phyloP scores from a whole-genome alignment of 2,888 invertebrate species.

The Drosophila kambysellisi region DNA sequence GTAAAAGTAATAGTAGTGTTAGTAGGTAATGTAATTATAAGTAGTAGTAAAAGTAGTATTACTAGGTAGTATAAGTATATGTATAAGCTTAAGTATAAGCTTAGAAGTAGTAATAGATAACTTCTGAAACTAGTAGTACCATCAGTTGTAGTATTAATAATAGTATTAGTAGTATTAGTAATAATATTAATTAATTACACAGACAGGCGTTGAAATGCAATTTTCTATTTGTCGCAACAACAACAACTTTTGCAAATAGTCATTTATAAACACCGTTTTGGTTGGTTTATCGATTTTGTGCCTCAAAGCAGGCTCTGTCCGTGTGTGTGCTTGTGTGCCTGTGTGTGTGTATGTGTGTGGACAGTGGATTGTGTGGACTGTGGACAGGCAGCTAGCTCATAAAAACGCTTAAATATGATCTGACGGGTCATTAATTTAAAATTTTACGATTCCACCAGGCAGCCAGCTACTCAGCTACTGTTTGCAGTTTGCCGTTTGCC shows the following conservation, averaged over 20 bases:
- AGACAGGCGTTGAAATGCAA: slow-evolving; percentile 33
- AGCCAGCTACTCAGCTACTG: slow-evolving; percentile 67
- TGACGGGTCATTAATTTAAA: slow-evolving; percentile 83
- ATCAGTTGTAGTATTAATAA: background rate
- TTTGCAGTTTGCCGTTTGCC: background rate
- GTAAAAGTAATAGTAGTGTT: too few species aligned
- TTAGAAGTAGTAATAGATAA: background rate
- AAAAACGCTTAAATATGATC: slow-evolving; percentile 84
- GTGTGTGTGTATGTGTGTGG: background rate
- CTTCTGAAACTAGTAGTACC: background rate
- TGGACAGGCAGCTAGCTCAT: slow-evolving; percentile 57
- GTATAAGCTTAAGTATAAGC: too few species aligned
- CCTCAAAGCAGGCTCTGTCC: slow-evolving; percentile 23
- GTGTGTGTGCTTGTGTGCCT: background rate
- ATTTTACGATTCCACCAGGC: slow-evolving; percentile 76
- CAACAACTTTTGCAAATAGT: slow-evolving; percentile 55
- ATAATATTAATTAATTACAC: background rate
- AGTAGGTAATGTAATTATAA: too few species aligned
- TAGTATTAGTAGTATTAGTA: background rate
- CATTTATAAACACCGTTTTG: slow-evolving; percentile 65
- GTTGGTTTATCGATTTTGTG: slow-evolving; percentile 46
- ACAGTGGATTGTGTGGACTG: slow-evolving; percentile 1
- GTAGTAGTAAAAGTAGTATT: background rate
- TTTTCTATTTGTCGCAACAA: slow-evolving; percentile 35
- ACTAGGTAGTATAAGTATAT: too few species aligned